Base-by-base conservation (phyloP, 2,113 vertebrate species). In the Cichladusa arquata region DNA sequence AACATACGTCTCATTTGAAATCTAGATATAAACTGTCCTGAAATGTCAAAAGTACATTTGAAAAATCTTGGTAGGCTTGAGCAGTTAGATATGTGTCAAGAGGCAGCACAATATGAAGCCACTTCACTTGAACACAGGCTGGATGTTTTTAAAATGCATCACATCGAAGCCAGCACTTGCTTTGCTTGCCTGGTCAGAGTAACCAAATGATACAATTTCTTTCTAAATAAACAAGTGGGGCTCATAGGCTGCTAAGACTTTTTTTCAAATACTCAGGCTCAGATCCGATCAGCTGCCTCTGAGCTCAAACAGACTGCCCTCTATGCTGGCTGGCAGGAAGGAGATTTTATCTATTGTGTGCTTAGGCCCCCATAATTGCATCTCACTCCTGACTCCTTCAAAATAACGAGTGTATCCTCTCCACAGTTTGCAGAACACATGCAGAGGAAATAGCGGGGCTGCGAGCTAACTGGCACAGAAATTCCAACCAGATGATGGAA, bases 221-320 rank as follows among this genome's bases (percentile, higher is more conserved):
- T 98, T 99, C 98, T 98, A 98, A 99, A 98, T 98, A 99, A 99
- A 98, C 98, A 99, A 98, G 98, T 94, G 86, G 95, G 88, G 95
- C 92, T 96, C 97, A 95, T 96, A 97, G 97, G 96, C 98, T 97
- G 97, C 98, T 98, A 98, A 98, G 98, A 85, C 92, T 96, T 93
- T 97, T 97, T 95, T 95, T 86, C 66, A 97, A 96, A 97, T 97
- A 95, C 90, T 90, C 25, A 10, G 91, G 79, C 79, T 95, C 92
- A 92, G 90, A 97, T 97, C 92, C 90, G 95, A 97, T 97, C 97
- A 95, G 90, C 94, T 97, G 98, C 95, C 97, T 98, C 96, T 94
- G 95, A 94, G 93, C 65, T 77, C 93, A 97, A 95, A 98, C 98
- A 98, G 97, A 96, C 92, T 78, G 86, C 97, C 95, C 97, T 98